A percentile compares a stretch with the other conserved stretches of the same genome.
Conservation (phyloP, 1,140 invertebrate species). For the Hyles euphorbiae region DNA sequence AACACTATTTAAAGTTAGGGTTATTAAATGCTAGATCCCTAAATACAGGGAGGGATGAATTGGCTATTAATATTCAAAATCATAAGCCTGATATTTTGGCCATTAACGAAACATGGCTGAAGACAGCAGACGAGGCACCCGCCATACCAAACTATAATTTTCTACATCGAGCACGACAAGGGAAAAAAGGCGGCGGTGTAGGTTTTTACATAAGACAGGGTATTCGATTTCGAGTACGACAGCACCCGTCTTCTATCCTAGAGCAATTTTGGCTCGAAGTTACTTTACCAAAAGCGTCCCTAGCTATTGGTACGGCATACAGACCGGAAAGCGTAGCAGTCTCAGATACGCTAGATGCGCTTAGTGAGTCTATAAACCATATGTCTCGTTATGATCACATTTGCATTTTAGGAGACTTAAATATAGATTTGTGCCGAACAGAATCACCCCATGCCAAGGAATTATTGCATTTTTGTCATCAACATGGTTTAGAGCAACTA, state of each 20-base stretch:
- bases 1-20: too few species aligned
- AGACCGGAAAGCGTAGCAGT: constrained; percentile 16
- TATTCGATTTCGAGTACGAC: constrained; percentile 3
- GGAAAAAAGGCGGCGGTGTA: constrained; percentile 10
- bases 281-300: neutral
- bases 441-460: neutral
- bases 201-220: constrained; percentile 11
- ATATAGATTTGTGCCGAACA: constrained; percentile 14
- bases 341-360: constrained; percentile 5
- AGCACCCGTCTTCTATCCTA: constrained; percentile 8
- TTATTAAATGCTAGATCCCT: too few species aligned
- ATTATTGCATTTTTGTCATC: constrained; percentile 7
- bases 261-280: constrained; percentile 28
- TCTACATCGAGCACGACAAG: too few species aligned
- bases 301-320: constrained; percentile 22
- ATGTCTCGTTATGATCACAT: constrained; percentile 13
- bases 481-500: constrained; percentile 12
- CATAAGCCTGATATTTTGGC: too few species aligned
- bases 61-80: too few species aligned
- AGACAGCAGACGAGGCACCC: too few species aligned
- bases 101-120: too few species aligned
- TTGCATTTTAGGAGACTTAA: constrained; percentile 21
- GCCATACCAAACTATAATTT: too few species aligned
- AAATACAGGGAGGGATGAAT: too few species aligned
- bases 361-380: constrained; percentile 15